Evolutionary conservation across 2,113 vertebrate species (phyloP).

Genomic region (Labeo catla): DNA sequence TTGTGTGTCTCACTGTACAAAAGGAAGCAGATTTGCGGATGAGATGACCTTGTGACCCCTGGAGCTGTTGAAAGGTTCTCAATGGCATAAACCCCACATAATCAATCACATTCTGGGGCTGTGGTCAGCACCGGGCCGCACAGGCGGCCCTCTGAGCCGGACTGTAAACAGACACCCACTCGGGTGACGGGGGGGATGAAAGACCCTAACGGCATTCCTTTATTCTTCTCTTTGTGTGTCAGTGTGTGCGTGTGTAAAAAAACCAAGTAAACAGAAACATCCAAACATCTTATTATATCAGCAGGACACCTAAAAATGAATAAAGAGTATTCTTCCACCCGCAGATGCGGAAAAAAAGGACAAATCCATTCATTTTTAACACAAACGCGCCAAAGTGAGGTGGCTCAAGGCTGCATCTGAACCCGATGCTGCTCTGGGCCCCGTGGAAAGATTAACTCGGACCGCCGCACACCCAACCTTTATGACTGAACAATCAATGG

Average conservation of each 20-base stretch:
- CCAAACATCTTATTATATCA: slow-evolving; percentile 24
- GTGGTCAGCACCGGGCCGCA: slow-evolving; percentile 78
- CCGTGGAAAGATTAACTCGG: slow-evolving; percentile 35
- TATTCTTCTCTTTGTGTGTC: not conserved
- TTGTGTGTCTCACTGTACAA: slow-evolving; percentile 96
- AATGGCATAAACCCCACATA: slow-evolving; percentile 93
- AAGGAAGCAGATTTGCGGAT: slow-evolving; percentile 94
- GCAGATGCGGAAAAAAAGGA: not conserved
- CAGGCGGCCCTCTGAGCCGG: slow-evolving; percentile 77
- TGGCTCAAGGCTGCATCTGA: slow-evolving; percentile 23
- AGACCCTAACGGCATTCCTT: slow-evolving; percentile 11
- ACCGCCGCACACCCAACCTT: not conserved
- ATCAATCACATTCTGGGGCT: slow-evolving; percentile 96
- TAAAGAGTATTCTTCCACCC: not conserved
- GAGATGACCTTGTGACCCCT: slow-evolving; percentile 92
- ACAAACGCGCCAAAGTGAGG: not conserved
- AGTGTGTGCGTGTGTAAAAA: not conserved
- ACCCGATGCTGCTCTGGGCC: not conserved
- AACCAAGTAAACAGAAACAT: not conserved
- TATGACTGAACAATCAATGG: slow-evolving; percentile 59
- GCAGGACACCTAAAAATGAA: not conserved
- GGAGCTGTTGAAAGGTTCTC: slow-evolving; percentile 88
- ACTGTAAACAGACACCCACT: slow-evolving; percentile 93
- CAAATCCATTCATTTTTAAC: not conserved
- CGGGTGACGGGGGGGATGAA: slow-evolving; percentile 26